A percentile compares a stretch with the other conserved stretches of the same genome.
Evolutionary conservation across 2,888 invertebrate genomes (phyloP).

Genomic region (Gandaritis pyraliata): DNA sequence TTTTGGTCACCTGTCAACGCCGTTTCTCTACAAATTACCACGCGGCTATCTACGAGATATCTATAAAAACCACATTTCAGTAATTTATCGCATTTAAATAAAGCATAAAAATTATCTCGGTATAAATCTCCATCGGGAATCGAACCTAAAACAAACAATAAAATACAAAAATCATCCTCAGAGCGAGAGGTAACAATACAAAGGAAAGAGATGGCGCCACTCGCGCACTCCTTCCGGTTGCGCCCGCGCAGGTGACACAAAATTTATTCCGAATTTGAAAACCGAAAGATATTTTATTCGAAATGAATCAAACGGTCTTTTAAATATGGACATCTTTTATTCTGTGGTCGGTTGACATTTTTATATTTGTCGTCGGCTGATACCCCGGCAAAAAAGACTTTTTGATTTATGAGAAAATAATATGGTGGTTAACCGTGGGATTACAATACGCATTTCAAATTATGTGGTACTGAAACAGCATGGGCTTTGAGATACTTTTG

Average conservation of each 20-base stretch:
- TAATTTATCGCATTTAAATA: conserved; percentile 81
- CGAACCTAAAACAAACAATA: conserved; percentile 74
- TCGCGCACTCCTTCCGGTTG: conserved; percentile 77
- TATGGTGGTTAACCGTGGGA: conserved; percentile 56
- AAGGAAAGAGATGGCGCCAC: conserved; percentile 42
- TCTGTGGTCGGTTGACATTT: conserved; percentile 78
- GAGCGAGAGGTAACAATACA: conserved; percentile 42
- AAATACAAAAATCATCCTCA: conserved; percentile 51
- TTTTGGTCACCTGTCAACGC: conserved; percentile 72
- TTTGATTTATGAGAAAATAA: conserved; percentile 81
- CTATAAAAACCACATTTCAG: conserved; percentile 64
- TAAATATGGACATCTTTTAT: conserved; percentile 82
- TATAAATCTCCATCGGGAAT: conserved; percentile 70
- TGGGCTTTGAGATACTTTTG: not conserved
- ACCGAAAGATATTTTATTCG: conserved; percentile 80
- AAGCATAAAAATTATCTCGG: conserved; percentile 77
- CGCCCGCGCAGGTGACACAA: conserved; percentile 81
- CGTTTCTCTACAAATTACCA: conserved; percentile 69
- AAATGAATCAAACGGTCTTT: conserved; percentile 82
- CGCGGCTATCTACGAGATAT: conserved; percentile 67
- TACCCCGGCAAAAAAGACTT: conserved; percentile 64
- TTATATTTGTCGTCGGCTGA: conserved; percentile 80
- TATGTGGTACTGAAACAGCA: conserved; percentile 22
- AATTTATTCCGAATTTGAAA: conserved; percentile 84
- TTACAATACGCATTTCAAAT: conserved; percentile 25